Base-by-base conservation (phyloP, 2,888 invertebrate species). In the Holacanthella duospinosa region DNA sequence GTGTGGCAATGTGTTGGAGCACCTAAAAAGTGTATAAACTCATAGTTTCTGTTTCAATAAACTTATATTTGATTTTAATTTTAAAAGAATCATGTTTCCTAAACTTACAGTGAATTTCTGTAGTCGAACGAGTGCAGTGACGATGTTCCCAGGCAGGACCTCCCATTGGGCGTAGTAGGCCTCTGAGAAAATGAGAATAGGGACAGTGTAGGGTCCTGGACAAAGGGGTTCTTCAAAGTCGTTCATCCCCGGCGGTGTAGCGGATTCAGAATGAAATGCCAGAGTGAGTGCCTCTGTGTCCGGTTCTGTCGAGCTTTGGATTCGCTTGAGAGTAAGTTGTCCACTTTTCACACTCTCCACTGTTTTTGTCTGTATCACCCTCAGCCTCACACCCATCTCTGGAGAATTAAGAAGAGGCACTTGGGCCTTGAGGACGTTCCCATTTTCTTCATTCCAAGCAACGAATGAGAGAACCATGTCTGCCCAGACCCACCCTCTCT, bases 401-500 rank as follows among this genome's bases (percentile, higher is more conserved):
- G 19, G 6, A 4, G 25, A 25, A 29, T 24, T 43, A 1, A 48
- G 26, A 2, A 29, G 19, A 2, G 61, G 68, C 16, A 72, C 54
- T 1, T 63, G 48, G 1, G 69, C 70, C 26, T 65, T 65, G 54
- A 72, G 66, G 1, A 28, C 36, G 21, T 65, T 59, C 0, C 69
- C 68, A 43, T 71, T 69, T 27, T 72, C 72, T 2, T 63, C 57
- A 60, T 72, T 72, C 72, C 72, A 72, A n/a, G 66, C 61, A 1
- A 69, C 68, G 1, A 72, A 55, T 0, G 66, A 67, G 36, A 71
- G 43, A 12, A 71, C 61, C 72, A 72, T 72, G 66, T 72, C 72
- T 6, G 70, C 69, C 72, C 72, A 72, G 1, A 62, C 58, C 72
- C 72, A 72, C 1, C 72, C 72, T 27, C 69, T 69, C 29, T 64